These are phyloP conservation scores for Melieria picta DNA, from an alignment of 2,888 invertebrate species.

Conservation along the genomic window DNA sequence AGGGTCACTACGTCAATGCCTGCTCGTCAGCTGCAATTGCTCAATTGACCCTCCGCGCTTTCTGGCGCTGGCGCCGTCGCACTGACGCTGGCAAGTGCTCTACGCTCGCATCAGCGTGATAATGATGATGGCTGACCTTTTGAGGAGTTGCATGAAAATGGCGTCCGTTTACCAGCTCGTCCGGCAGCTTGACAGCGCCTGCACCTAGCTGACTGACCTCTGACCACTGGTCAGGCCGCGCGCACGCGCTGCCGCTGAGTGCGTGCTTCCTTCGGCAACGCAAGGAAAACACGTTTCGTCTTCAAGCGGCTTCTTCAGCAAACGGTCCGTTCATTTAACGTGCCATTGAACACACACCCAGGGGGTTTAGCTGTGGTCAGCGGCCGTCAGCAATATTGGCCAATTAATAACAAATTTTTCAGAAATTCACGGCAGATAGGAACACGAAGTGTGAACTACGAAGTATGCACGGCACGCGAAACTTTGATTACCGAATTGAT, in stretches of 20 bases:
- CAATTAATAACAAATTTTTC: slow-evolving; percentile 64
- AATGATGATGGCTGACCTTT: slow-evolving; percentile 63
- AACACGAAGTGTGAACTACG: too few species aligned
- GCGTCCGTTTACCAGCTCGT: slow-evolving; percentile 41
- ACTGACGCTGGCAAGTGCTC: not conserved
- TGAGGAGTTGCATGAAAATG: slow-evolving; percentile 51
- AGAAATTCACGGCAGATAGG: too few species aligned
- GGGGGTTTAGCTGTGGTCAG: slow-evolving; percentile 55
- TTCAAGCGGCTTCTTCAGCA: slow-evolving; percentile 5
- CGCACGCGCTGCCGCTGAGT: slow-evolving; percentile 40
- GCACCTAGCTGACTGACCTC: slow-evolving; percentile 52
- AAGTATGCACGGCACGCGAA: too few species aligned
- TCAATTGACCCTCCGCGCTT: slow-evolving; percentile 33
- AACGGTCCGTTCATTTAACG: slow-evolving; percentile 40
- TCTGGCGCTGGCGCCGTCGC: not conserved
- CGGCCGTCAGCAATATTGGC: slow-evolving; percentile 62
- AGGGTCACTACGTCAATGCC: slow-evolving; percentile 19
- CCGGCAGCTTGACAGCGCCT: slow-evolving; percentile 9
- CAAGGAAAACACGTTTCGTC: not conserved
- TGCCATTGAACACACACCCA: slow-evolving; percentile 43
- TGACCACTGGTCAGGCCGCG: slow-evolving; percentile 61
- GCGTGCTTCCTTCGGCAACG: slow-evolving; percentile 14
- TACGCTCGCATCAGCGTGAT: slow-evolving; percentile 56
- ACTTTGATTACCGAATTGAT: too few species aligned
- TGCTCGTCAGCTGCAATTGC: slow-evolving; percentile 10